Evolutionary conservation across 2,797 vertebrate genomes (phyloP).

Genomic region (Lutjanus campechanus): DNA sequence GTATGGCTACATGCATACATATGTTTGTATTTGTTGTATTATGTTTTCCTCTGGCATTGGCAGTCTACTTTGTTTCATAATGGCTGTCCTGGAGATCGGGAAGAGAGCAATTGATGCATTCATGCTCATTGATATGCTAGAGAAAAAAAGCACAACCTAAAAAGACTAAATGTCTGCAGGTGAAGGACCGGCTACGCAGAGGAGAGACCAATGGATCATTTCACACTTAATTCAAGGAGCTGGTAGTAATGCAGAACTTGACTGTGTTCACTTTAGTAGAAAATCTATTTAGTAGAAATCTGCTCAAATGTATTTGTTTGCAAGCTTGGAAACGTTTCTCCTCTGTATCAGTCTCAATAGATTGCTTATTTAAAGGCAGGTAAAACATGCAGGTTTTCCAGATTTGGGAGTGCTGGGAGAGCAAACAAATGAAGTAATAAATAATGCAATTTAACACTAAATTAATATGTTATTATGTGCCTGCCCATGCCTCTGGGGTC

Average conservation of each 20-base stretch:
- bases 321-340: background rate
- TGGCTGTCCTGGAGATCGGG: no score
- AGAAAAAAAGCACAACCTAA: no score
- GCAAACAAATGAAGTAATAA: slow-evolving; percentile 70
- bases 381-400: slow-evolving; percentile 39
- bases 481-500: slow-evolving; percentile 66
- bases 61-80: no score
- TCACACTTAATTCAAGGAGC: no score
- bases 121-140: no score
- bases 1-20: no score
- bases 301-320: slow-evolving; percentile 7
- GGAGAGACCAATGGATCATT: no score
- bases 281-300: background rate
- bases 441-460: slow-evolving; percentile 74
- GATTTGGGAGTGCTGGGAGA: slow-evolving; percentile 61
- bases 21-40: no score
- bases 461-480: slow-evolving; percentile 70
- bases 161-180: no score
- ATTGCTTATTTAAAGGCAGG: slow-evolving; percentile 35
- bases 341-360: slow-evolving; percentile 28
- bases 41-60: no score
- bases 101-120: no score
- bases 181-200: no score
- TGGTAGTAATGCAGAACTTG: background rate
- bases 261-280: background rate